These are phyloP conservation scores for Catocala fraxini DNA, from an alignment of 2,888 invertebrate genomes.

Conservation along the genomic window DNA sequence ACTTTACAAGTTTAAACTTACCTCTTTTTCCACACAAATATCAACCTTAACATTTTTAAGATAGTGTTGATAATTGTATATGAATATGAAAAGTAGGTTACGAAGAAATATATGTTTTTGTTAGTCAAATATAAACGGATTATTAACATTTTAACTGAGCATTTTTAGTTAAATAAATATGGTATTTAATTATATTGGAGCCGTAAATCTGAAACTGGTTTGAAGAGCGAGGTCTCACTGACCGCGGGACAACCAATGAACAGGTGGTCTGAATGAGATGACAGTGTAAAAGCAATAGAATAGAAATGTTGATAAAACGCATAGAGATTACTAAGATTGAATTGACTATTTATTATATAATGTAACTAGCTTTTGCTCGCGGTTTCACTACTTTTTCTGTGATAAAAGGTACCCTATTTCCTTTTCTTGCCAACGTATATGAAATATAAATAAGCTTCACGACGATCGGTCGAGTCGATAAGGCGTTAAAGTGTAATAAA, in stretches of 20 bases:
- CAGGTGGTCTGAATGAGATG: neutral
- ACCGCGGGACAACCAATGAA: neutral
- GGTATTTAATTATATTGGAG: conserved; percentile 53
- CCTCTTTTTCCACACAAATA: neutral
- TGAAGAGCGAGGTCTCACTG: conserved; percentile 14
- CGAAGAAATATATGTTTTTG: conserved; percentile 40
- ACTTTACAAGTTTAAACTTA: conserved; percentile 28
- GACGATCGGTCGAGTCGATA: too few species aligned
- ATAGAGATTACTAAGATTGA: too few species aligned
- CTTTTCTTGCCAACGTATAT: too few species aligned
- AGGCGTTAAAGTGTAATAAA: too few species aligned
- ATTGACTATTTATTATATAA: too few species aligned
- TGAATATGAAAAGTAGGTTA: conserved; percentile 27
- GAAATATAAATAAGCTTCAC: too few species aligned
- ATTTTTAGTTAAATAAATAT: conserved; percentile 56
- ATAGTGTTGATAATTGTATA: conserved; percentile 24
- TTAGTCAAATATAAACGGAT: conserved; percentile 42
- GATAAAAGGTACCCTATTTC: too few species aligned
- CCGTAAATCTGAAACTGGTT: conserved; percentile 51
- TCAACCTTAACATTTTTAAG: neutral
- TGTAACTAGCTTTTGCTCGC: too few species aligned
- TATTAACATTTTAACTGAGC: conserved; percentile 54
- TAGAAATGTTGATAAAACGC: too few species aligned
- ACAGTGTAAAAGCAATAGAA: neutral
- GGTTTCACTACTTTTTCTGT: too few species aligned